These are phyloP conservation scores for Mechanitis messenoides DNA, from an alignment of 2,888 invertebrate species.

Conservation along the genomic window DNA sequence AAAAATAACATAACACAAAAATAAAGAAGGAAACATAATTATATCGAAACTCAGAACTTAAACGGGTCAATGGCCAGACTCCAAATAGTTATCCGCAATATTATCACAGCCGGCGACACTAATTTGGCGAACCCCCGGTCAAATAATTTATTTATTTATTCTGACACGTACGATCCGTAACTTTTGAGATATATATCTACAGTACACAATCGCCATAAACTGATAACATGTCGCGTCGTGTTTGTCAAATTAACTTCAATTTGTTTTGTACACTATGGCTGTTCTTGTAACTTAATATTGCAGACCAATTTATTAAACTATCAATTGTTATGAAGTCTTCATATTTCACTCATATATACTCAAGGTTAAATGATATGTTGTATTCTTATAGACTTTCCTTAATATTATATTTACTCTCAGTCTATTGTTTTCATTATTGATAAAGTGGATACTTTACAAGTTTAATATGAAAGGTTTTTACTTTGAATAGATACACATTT, in stretches of 20 bases:
- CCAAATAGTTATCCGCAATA: background rate
- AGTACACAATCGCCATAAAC: background rate
- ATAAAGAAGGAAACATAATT: no score
- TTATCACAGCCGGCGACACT: background rate
- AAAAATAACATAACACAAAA: no score
- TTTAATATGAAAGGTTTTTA: no score
- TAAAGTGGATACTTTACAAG: no score
- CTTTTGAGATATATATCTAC: background rate
- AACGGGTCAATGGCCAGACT: background rate
- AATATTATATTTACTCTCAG: no score
- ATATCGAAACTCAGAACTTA: background rate
- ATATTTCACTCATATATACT: no score
- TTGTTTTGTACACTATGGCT: background rate
- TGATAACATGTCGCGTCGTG: background rate
- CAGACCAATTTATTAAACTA: background rate
- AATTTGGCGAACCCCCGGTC: background rate
- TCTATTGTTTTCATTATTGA: no score
- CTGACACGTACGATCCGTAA: background rate
- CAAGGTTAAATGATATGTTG: no score
- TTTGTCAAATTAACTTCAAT: slow-evolving; percentile 3
- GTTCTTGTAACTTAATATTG: background rate
- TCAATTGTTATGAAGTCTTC: no score
- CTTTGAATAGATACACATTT: no score
- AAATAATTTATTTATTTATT: background rate
- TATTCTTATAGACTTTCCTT: no score